phyloP scores from a whole-genome alignment of 2,113 vertebrate genomes.

The Aleadryas rufinucha region DNA sequence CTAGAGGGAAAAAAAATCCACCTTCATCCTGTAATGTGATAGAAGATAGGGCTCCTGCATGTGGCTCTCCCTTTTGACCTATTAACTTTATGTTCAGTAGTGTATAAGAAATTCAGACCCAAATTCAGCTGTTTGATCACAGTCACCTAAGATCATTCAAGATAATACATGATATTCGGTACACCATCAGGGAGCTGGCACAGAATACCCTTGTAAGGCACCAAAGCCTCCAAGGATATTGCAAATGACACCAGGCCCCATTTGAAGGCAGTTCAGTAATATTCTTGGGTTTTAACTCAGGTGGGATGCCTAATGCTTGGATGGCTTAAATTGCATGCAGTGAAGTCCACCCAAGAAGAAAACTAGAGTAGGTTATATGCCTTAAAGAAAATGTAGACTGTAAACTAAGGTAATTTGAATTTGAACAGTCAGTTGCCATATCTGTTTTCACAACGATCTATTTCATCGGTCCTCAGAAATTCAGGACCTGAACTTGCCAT shows the following conservation, averaged over 20 bases:
- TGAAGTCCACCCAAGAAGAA: not conserved
- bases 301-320: not conserved
- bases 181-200: not conserved
- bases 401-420: not conserved
- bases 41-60: rapidly evolving
- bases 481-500: not conserved
- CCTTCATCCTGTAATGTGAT: not conserved
- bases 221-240: not conserved
- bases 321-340: not conserved
- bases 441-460: not conserved
- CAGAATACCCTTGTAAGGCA: not conserved
- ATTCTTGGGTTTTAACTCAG: not conserved
- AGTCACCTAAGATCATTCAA: not conserved
- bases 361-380: not conserved
- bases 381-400: not conserved
- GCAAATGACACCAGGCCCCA: not conserved
- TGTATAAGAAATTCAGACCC: not conserved
- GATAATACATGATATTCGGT: not conserved
- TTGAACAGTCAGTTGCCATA: not conserved
- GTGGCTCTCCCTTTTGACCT: not conserved
- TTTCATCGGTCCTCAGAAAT: not conserved
- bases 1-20: not conserved
- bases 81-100: not conserved
- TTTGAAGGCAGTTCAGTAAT: not conserved
- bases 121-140: not conserved